Conservation (phyloP, 2,797 vertebrate species). For the Heliangelus exortis region DNA sequence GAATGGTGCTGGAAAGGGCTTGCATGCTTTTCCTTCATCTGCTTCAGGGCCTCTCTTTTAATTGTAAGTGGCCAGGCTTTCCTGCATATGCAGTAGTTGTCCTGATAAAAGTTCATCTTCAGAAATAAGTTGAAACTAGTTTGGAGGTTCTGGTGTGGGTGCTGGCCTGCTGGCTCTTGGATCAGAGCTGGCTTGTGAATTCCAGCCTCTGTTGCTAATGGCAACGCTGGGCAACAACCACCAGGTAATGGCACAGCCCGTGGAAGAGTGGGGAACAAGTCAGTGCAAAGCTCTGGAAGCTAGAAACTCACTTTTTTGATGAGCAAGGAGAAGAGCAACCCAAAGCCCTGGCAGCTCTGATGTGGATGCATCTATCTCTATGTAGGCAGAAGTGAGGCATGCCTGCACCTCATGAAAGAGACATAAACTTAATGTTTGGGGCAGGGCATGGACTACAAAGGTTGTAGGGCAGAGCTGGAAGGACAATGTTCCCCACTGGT, state of each 20-base stretch:
- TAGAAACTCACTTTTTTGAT: not conserved
- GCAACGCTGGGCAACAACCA: not conserved
- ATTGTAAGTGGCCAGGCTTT: not conserved
- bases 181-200: not conserved
- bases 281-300: not conserved
- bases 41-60: not conserved
- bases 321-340: not conserved
- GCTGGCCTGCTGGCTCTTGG: not conserved
- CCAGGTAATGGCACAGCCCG: accelerated
- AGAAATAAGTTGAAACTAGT: not conserved
- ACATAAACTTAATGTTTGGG: not conserved
- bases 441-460: not conserved
- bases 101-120: not conserved
- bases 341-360: not conserved
- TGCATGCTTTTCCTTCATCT: not conserved
- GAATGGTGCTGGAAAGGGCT: not conserved
- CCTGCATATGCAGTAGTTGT: not conserved
- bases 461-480: not conserved
- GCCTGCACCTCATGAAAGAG: not conserved
- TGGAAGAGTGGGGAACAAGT: not conserved
- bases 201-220: not conserved
- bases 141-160: not conserved
- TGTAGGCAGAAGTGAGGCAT: not conserved
- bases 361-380: not conserved
- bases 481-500: not conserved